A percentile compares a stretch with the other conserved stretches of the same genome.
Evolutionary conservation across 2,797 vertebrate genomes (phyloP).

Genomic region (Prionace glauca): DNA sequence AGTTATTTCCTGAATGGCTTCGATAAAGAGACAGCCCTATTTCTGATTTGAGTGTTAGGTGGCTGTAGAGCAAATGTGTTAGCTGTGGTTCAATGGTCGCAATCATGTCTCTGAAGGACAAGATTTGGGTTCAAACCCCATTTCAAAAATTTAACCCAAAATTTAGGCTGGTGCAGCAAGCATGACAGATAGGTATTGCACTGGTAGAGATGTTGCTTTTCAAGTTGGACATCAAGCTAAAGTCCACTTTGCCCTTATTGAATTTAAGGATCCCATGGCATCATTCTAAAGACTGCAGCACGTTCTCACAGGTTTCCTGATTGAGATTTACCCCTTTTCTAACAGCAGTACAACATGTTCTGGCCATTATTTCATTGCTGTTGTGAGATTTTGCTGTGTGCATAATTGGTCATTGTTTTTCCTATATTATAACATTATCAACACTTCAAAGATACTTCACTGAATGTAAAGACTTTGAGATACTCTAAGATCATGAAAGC

Average conservation of each 20-base stretch:
- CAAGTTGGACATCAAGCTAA: neutral
- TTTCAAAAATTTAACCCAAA: neutral
- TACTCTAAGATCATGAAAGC: no score
- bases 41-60: neutral
- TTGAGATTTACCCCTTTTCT: neutral
- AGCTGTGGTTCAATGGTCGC: no score
- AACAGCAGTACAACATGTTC: neutral
- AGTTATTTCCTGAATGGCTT: neutral
- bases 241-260: neutral
- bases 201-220: neutral
- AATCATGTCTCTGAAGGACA: neutral
- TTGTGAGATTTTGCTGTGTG: neutral
- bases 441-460: neutral
- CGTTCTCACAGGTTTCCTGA: neutral
- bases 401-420: neutral
- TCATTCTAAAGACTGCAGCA: neutral
- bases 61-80: neutral
- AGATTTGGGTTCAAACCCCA: neutral
- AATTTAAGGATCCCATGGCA: neutral
- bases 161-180: neutral
- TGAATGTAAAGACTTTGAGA: neutral
- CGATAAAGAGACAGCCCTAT: neutral
- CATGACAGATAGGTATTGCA: neutral
- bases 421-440: neutral
- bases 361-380: neutral